A percentile compares a stretch with the other conserved stretches of the same genome.
Evolutionary conservation across 1,140 invertebrate species (phyloP).

Genomic region (Drosophila sp.): DNA sequence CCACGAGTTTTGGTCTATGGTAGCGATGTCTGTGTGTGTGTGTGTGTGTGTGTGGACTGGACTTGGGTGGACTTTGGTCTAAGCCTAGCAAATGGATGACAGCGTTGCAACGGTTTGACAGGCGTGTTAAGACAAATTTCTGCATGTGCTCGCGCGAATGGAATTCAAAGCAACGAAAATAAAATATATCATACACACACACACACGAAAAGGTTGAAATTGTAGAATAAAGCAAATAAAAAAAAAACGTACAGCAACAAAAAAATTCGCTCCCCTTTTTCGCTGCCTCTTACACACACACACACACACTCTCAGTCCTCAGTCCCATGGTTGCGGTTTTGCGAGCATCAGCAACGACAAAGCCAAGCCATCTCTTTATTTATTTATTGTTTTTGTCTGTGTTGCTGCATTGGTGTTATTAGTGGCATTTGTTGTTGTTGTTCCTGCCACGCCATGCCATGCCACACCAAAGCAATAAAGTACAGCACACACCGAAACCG

Average conservation of each 20-base stretch:
- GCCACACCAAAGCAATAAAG: conserved; percentile 63
- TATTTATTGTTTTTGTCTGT: conserved; percentile 81
- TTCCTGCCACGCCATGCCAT: conserved; percentile 19
- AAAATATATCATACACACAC: conserved; percentile 48
- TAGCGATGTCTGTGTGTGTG: conserved; percentile 49
- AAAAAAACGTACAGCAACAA: not conserved
- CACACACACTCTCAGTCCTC: conserved; percentile 16
- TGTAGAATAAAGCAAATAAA: conserved; percentile 74
- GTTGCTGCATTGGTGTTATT: conserved; percentile 78
- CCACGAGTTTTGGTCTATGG: conserved; percentile 69
- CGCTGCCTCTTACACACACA: not conserved
- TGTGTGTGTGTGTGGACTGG: conserved; percentile 28
- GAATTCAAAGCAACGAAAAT: conserved; percentile 57
- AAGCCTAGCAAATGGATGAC: conserved; percentile 69
- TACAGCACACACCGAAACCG: conserved; percentile 52
- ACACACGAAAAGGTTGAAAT: conserved; percentile 47
- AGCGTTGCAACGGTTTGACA: conserved; percentile 77
- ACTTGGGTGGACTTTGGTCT: conserved; percentile 48
- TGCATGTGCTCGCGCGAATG: conserved; percentile 64
- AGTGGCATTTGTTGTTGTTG: conserved; percentile 56
- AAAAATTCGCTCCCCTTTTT: conserved; percentile 48
- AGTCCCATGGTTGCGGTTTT: conserved; percentile 59
- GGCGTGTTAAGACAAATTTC: conserved; percentile 79
- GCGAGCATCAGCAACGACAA: conserved; percentile 72
- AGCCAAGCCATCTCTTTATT: conserved; percentile 77